Conservation (phyloP, 1,140 invertebrate species). For the Sarcophaga peregrina region DNA sequence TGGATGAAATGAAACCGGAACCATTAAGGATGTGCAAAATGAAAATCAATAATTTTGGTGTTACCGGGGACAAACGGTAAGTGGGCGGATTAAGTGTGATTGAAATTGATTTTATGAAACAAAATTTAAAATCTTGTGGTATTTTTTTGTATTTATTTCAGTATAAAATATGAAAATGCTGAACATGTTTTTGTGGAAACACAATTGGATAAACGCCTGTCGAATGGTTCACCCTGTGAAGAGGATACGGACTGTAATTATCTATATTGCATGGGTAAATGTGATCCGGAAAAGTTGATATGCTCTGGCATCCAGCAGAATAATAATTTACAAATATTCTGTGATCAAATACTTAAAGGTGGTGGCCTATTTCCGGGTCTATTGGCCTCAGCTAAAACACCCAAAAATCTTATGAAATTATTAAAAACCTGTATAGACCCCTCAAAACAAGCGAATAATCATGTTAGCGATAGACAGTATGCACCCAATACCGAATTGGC, state of each 20-base stretch:
- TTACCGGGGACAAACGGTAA: conserved; percentile 52
- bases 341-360: conserved; percentile 55
- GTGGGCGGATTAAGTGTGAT: too few relatives aligned
- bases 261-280: conserved; percentile 57
- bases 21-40: conserved; percentile 63
- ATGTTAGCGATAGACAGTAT: conserved; percentile 51
- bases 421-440: conserved; percentile 57
- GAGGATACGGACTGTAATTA: conserved; percentile 56
- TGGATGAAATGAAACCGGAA: conserved; percentile 64
- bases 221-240: conserved; percentile 53
- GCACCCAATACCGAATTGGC: conserved; percentile 57
- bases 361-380: conserved; percentile 58
- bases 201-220: conserved; percentile 58
- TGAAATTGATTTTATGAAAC: neutral
- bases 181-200: conserved; percentile 59
- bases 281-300: conserved; percentile 50
- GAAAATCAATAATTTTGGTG: conserved; percentile 59
- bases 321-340: conserved; percentile 63
- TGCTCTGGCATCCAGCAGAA: conserved; percentile 61
- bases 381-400: conserved; percentile 48
- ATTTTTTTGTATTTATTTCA: conserved; percentile 31
- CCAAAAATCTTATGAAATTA: conserved; percentile 52
- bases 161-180: conserved; percentile 61
- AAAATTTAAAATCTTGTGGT: neutral
- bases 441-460: conserved; percentile 51